Percentiles rank a stretch among this genome's conserved stretches.
Conservation (phyloP, 2,888 invertebrate genomes). For the Coleophora flavipennella region DNA sequence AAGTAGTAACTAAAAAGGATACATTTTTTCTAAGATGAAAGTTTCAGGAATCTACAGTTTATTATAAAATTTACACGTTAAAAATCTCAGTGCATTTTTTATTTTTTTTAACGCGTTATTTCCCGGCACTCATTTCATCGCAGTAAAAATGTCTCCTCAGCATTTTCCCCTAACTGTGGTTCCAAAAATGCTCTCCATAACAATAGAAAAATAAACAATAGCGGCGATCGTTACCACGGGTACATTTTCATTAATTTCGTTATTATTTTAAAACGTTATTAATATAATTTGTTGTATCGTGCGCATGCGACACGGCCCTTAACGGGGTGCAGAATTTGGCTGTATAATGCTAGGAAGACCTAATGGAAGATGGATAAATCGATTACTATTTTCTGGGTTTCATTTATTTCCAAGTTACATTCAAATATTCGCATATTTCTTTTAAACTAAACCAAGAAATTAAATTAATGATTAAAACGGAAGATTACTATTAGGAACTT, state of each 20-base stretch:
- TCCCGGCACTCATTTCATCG: no score
- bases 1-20: constrained; percentile 15
- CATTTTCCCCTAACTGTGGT: constrained; percentile 43
- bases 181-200: constrained; percentile 40
- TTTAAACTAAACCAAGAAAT: not conserved
- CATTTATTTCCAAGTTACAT: not conserved
- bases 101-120: no score
- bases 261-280: constrained; percentile 70
- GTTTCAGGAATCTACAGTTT: no score
- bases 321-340: constrained; percentile 33
- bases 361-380: constrained; percentile 39
- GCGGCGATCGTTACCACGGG: constrained; percentile 44
- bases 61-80: constrained; percentile 22
- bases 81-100: constrained; percentile 5
- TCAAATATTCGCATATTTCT: not conserved
- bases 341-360: constrained; percentile 51
- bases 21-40: constrained; percentile 9
- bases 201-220: constrained; percentile 31
- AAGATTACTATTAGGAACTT: not conserved
- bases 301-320: constrained; percentile 44
- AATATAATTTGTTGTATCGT: constrained; percentile 71
- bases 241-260: constrained; percentile 66
- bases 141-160: constrained; percentile 15
- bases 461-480: no score
- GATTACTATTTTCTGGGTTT: no score